These are phyloP conservation scores for Leucania comma DNA, from an alignment of 2,888 invertebrate species.

Conservation along the genomic window DNA sequence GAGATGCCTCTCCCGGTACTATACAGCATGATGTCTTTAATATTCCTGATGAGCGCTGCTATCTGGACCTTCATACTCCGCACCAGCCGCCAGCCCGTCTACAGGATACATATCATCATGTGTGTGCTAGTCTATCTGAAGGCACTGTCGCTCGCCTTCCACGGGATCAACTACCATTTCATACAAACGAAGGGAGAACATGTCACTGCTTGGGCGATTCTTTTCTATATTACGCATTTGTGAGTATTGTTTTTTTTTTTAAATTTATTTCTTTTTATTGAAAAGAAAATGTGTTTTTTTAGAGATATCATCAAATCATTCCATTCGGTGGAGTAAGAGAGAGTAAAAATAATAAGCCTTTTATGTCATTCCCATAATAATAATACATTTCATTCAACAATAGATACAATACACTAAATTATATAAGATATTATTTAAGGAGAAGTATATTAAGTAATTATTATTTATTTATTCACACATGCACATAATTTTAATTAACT, in stretches of 20 bases:
- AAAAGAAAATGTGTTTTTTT: too few species aligned
- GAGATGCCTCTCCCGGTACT: conserved; percentile 98
- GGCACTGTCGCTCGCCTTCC: conserved; percentile 97
- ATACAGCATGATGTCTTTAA: conserved; percentile 97
- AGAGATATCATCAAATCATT: too few species aligned
- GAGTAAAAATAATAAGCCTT: too few species aligned
- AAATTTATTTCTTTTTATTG: too few species aligned
- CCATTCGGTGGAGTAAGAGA: too few species aligned
- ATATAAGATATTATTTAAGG: too few species aligned
- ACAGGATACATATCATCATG: conserved; percentile 99
- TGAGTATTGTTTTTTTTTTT: conserved; percentile 90
- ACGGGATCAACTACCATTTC: conserved; percentile 98
- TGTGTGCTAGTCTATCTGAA: conserved; percentile 97
- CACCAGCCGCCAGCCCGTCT: conserved; percentile 96
- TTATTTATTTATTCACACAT: too few species aligned
- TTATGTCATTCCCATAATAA: too few species aligned
- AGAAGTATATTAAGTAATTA: too few species aligned
- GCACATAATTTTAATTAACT: too few species aligned
- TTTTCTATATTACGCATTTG: conserved; percentile 99
- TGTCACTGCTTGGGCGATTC: conserved; percentile 99
- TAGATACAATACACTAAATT: too few species aligned
- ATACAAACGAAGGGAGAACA: conserved; percentile 98
- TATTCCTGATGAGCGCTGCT: conserved; percentile 97
- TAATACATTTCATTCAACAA: too few species aligned
- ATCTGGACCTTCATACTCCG: conserved; percentile 98